phyloP scores from a whole-genome alignment of 2,113 vertebrate genomes.

The Tragelaphus imberbis region DNA sequence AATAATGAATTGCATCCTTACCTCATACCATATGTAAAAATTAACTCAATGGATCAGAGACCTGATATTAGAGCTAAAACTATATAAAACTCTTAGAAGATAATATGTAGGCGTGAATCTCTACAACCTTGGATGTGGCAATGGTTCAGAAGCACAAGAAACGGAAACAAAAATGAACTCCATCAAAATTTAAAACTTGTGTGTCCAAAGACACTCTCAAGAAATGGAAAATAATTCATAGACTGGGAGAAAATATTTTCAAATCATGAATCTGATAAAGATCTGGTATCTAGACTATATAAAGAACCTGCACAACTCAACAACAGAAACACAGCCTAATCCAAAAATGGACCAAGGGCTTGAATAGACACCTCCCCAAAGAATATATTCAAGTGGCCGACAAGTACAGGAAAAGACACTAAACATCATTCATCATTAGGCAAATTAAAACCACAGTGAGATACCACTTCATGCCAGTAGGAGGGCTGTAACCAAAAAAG shows the following conservation, averaged over 20 bases:
- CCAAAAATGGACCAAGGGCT: not conserved
- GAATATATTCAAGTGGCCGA: not conserved
- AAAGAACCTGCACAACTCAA: not conserved
- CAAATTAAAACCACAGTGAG: not conserved
- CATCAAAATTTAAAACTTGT: not conserved
- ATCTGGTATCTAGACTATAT: not conserved
- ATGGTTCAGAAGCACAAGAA: not conserved
- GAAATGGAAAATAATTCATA: not conserved
- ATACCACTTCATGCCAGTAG: too few relatives aligned
- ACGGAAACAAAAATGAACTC: not conserved
- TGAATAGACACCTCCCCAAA: not conserved
- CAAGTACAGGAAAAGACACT: fast-evolving
- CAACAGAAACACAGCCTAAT: not conserved
- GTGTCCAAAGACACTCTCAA: not conserved
- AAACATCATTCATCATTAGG: not conserved
- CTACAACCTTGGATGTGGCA: not conserved
- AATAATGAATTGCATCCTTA: not conserved
- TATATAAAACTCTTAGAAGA: not conserved
- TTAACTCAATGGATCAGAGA: not conserved
- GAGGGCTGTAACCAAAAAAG: not conserved
- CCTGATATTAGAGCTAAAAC: not conserved
- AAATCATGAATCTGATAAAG: not conserved
- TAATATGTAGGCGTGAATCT: not conserved
- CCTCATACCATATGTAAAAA: not conserved
- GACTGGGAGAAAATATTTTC: not conserved